Evolutionary conservation across 2,797 vertebrate genomes (phyloP), one percentile per base, ranked within the genome.

Genomic region (Peromyscus aztecus): DNA sequence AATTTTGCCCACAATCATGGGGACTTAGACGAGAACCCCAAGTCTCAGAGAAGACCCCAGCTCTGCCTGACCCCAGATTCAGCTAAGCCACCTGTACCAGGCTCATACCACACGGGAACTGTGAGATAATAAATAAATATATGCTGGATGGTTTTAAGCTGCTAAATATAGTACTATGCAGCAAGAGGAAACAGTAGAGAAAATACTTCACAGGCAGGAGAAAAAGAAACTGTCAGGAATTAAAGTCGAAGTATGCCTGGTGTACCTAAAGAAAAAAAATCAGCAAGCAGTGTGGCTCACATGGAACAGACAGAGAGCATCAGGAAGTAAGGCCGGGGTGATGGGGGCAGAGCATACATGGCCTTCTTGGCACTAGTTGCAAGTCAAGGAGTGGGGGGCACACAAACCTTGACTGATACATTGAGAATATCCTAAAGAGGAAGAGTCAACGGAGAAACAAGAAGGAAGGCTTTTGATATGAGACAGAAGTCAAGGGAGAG

Each of bases 161-260:
- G 59, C 67, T 85, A 92, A 63, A 65, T 61, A 75, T 13, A 67
- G 40, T 43, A 71, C 84, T 80, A 55, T 11, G 19, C 31, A 85
- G 40, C 27, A 87, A 90, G 1, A 75, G 76, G 95, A 94, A 96
- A 94, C n/a, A 40, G 67, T 8, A 73, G 55, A 31, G 46, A 77
- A 85, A 85, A 85, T 34, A 85, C 29, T 85, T 85, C 7, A 19
- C 61, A 95, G 61, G 63, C 24, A 92, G 71, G 61, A 94, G 43
- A 75, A 49, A 57, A 55, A 94, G 40, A 63, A 85, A 95, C 89
- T 27, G 73, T 49, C 27, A 27, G 34, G 10, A 31, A 37, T 59
- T 24, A 61, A 17, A 46, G 16, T 0, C 4, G 61, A 59, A 84
- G 57, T 40, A 49, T 2, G 17, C 31, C 55, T 23, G 5, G 21